Evolutionary conservation across 2,888 invertebrate species (phyloP).

Genomic region (Apamea epomidion): DNA sequence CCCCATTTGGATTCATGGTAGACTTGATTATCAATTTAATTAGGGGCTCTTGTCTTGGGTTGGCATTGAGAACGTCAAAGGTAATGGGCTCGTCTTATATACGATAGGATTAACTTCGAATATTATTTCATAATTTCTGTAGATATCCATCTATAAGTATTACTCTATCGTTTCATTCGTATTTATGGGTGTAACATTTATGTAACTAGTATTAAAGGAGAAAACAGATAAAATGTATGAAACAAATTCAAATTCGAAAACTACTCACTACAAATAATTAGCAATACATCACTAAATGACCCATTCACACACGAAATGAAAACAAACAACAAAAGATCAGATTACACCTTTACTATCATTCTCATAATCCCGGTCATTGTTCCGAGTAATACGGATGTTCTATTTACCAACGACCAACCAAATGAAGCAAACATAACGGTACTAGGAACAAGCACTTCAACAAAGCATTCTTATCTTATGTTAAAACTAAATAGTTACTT

Average conservation of each 20-base stretch:
- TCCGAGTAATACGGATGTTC: conserved; percentile 59
- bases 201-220: neutral
- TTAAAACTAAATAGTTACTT: conserved; percentile 82
- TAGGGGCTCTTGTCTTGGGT: neutral
- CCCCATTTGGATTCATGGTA: neutral
- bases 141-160: neutral
- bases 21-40: neutral
- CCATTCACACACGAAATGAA: conserved; percentile 17
- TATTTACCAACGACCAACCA: conserved; percentile 61
- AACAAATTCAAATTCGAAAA: neutral
- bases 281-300: neutral
- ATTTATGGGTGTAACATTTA: neutral
- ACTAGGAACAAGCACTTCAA: conserved; percentile 64
- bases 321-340: conserved; percentile 36
- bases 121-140: neutral
- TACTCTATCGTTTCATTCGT: neutral
- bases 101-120: neutral
- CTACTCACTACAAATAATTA: neutral
- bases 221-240: neutral
- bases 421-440: conserved; percentile 75
- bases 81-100: neutral
- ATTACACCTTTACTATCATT: conserved; percentile 13
- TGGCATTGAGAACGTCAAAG: neutral
- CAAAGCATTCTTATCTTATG: conserved; percentile 82
- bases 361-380: conserved; percentile 55